phyloP scores from a whole-genome alignment of 2,888 invertebrate species.

The Rhamnusium bicolor region DNA sequence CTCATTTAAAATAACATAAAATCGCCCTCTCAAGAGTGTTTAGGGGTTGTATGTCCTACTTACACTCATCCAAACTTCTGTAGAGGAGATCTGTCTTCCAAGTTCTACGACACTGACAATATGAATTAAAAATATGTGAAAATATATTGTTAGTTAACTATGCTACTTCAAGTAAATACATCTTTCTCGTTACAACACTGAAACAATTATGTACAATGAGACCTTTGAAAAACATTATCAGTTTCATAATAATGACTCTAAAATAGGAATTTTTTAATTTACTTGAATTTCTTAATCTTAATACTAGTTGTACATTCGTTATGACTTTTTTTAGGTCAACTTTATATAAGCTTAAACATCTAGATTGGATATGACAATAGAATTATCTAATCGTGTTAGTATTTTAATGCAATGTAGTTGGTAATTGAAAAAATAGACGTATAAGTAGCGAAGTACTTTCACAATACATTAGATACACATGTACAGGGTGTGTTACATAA shows the following conservation, averaged over 20 bases:
- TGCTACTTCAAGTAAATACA: background rate
- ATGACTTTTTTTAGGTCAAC: background rate
- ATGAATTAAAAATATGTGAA: too few species aligned
- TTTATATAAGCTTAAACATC: background rate
- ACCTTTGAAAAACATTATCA: background rate
- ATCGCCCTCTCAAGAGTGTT: too few species aligned
- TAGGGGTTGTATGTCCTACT: too few species aligned
- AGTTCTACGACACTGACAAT: too few species aligned
- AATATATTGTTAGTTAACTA: background rate
- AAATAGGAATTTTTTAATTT: slow-evolving; percentile 10
- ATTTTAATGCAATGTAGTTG: background rate
- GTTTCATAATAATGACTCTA: background rate
- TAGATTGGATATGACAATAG: background rate
- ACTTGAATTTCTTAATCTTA: background rate
- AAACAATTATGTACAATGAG: background rate
- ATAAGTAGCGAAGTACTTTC: background rate
- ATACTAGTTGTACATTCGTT: background rate
- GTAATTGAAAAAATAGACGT: background rate
- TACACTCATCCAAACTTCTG: too few species aligned
- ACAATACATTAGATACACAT: background rate
- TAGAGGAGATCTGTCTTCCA: too few species aligned
- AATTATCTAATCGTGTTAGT: background rate
- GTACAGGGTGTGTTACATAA: too few species aligned
- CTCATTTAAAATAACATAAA: too few species aligned
- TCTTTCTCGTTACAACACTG: background rate